Evolutionary conservation across 1,140 invertebrate species (phyloP), one percentile per base, ranked within the genome.

Genomic region (Microplitis mediator): DNA sequence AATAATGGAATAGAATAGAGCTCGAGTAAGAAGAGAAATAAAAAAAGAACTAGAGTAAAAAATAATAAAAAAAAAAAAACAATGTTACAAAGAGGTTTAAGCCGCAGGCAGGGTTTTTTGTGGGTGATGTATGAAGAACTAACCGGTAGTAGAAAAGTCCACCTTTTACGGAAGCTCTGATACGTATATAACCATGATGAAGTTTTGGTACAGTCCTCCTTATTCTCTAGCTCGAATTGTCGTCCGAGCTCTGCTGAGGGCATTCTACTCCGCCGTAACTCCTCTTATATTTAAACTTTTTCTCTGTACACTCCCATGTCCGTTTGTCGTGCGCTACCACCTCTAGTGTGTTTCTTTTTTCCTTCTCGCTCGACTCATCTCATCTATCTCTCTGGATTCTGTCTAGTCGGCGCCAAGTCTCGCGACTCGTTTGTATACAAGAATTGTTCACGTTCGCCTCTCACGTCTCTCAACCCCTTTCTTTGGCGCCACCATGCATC

Each of bases 341-440:
- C 11, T 62, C 32, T 23, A 58, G 56, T 23, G 23, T 23, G 11
- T 31, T 4, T 60, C n/a, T 23, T 23, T 8, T 13, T 11, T 31
- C 32, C 34, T 35, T 9, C 34, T 8, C 32, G 13, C 39, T 45
- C 39, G 6, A 11, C 56, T 60, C 32, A 62, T 62, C 60, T 73
- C 72, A 73, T 73, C 72, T 67, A 73, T 73, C 72, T 73, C 64
- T 39, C 62, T 62, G 72, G 58, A 69, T 74, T 74, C 62, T 70
- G 72, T 74, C 72, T 74, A 74, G 72, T 74, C 72, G 72, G 68
- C 68, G 72, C 72, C 72, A 69, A 70, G 72, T 67, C 68, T 74
- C 63, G 67, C 68, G 52, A 69, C 72, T 74, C 72, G 72, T 74
- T 62, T 62, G 60, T 62, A 62, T 62, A 62, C 60, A 62, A 36